These are phyloP conservation scores for Argyrosomus japonicus DNA, from an alignment of 2,113 vertebrate genomes.

Conservation along the genomic window DNA sequence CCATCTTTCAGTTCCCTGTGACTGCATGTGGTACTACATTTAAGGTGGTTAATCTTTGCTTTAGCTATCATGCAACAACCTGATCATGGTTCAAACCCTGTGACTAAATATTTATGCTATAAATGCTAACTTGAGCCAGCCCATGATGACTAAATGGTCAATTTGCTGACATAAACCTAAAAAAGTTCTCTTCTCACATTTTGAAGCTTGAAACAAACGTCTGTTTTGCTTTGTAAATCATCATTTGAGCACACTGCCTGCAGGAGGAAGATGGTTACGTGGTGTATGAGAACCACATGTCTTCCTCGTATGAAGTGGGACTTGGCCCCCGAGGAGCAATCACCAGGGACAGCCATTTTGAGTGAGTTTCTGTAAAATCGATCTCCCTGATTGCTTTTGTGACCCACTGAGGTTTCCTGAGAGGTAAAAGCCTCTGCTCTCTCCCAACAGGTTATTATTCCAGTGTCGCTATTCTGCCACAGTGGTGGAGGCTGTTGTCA, in stretches of 20 bases:
- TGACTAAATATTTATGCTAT: neutral
- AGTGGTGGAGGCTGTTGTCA: conserved; percentile 67
- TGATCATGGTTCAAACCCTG: neutral
- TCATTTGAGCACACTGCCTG: neutral
- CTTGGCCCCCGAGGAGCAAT: conserved; percentile 80
- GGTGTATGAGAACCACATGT: conserved; percentile 83
- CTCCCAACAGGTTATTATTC: conserved; percentile 73
- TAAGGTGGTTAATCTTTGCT: conserved; percentile 41
- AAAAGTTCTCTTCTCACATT: neutral
- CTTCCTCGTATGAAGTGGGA: conserved; percentile 77
- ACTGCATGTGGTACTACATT: conserved; percentile 78
- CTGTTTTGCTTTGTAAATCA: too few relatives aligned
- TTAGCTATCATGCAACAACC: neutral
- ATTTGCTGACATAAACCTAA: neutral
- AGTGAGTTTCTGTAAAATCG: conserved; percentile 66
- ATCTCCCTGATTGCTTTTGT: neutral
- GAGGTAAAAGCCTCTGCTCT: neutral
- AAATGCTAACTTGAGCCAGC: too few relatives aligned
- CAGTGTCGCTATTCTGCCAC: conserved; percentile 77
- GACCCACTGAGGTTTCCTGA: neutral
- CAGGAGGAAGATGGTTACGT: conserved; percentile 72
- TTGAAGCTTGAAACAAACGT: neutral
- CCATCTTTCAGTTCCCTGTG: conserved; percentile 82
- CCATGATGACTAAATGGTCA: too few relatives aligned
- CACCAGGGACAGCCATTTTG: conserved; percentile 83